Percentiles rank a stretch among this genome's conserved stretches.
phyloP scores from a whole-genome alignment of 2,888 invertebrate genomes.

The Neoascia interrupta region DNA sequence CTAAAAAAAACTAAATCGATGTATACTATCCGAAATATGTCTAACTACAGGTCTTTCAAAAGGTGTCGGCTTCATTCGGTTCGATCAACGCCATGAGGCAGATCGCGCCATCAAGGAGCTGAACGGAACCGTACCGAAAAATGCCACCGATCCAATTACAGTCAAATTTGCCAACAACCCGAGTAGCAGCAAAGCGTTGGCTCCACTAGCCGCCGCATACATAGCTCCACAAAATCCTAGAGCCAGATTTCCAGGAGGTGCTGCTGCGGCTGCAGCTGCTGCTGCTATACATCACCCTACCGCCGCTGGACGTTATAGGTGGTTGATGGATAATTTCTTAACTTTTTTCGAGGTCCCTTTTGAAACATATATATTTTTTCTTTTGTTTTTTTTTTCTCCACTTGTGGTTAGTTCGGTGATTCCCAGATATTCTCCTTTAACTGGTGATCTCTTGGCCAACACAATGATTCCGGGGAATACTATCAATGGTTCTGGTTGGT shows the following conservation, averaged over 20 bases:
- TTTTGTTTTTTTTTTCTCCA: no score
- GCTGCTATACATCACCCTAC: slow-evolving; percentile 79
- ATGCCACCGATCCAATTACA: slow-evolving; percentile 93
- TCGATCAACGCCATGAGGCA: slow-evolving; percentile 95
- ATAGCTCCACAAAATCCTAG: slow-evolving; percentile 89
- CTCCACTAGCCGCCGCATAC: slow-evolving; percentile 91
- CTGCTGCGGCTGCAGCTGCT: slow-evolving; percentile 78
- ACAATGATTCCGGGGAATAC: slow-evolving; percentile 92
- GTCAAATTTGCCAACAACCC: slow-evolving; percentile 98
- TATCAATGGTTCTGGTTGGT: slow-evolving; percentile 89
- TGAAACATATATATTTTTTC: no score
- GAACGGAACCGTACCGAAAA: slow-evolving; percentile 94
- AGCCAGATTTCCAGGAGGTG: slow-evolving; percentile 88
- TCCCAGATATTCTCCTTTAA: slow-evolving; percentile 90
- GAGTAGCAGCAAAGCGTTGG: slow-evolving; percentile 90
- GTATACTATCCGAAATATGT: slow-evolving; percentile 63
- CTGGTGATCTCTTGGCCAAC: slow-evolving; percentile 88
- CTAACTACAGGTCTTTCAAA: slow-evolving; percentile 89
- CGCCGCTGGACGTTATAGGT: slow-evolving; percentile 79
- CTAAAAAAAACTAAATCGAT: slow-evolving; percentile 56
- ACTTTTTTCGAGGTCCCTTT: slow-evolving; percentile 2
- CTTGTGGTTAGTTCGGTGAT: slow-evolving; percentile 78
- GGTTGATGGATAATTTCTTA: slow-evolving; percentile 41
- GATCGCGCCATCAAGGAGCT: slow-evolving; percentile 95
- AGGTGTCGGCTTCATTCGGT: slow-evolving; percentile 96